Conservation (phyloP, 2,888 invertebrate genomes). For the Synanthedon myopaeformis region DNA sequence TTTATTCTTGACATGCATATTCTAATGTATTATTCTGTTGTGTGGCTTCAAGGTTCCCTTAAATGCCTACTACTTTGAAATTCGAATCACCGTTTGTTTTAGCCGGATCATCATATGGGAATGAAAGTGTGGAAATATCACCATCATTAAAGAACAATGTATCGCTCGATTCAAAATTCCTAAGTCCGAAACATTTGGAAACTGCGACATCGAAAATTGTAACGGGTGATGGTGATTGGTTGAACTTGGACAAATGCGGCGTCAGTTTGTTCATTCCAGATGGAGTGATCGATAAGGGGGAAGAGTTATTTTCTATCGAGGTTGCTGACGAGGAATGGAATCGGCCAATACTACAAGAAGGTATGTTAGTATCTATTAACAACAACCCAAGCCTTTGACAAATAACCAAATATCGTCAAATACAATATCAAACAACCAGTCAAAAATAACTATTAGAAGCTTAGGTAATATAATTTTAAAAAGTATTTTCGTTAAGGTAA, state of each 20-base stretch:
- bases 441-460: no score
- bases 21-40: no score
- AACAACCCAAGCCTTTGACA: conserved; percentile 1
- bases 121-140: conserved; percentile 63
- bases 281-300: conserved; percentile 85
- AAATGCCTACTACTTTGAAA: not conserved
- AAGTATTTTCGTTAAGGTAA: no score
- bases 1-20: no score
- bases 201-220: conserved; percentile 62
- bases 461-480: no score
- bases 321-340: conserved; percentile 92
- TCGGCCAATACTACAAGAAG: conserved; percentile 83
- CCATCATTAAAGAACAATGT: conserved; percentile 57
- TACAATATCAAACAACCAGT: no score
- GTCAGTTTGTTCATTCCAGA: conserved; percentile 89
- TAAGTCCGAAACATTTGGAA: conserved; percentile 33
- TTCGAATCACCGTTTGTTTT: conserved; percentile 1
- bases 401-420: not conserved
- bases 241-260: conserved; percentile 79
- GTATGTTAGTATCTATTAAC: conserved; percentile 25
- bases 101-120: conserved; percentile 62
- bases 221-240: conserved; percentile 70
- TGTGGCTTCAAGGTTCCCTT: no score
- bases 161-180: conserved; percentile 46
- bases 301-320: conserved; percentile 88